Base-by-base conservation (phyloP, 2,113 vertebrate genomes). In the Ctenodactylus gundi region DNA sequence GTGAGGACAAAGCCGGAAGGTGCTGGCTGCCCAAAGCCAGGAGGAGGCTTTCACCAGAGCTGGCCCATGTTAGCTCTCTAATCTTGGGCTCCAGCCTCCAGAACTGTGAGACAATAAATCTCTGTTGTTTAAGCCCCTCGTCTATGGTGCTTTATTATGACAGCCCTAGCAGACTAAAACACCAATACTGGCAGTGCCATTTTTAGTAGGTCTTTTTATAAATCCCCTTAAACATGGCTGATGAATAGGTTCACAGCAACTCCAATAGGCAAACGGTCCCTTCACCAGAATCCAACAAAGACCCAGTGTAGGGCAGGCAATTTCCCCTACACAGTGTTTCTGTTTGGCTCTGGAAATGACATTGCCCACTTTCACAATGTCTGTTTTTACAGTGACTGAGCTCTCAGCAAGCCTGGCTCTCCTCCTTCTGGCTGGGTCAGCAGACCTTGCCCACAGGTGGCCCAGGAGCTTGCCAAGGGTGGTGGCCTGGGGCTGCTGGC, bases 381-480 rank as follows among this genome's bases (percentile, higher is more conserved):
- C 68, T 64, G 31, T 36, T 82, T 65, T 57, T 57, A 2, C 46
- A 21, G 41, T 1, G 81, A 5, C 81, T 11, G n/a, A 44, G 70
- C 17, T 2, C 44, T 67, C 4, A 6, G 84, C 62, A 17, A 29
- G 58, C 21, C 83, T 14, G 81, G 55, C 85, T 1, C 7, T 20
- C 55, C 73, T 53, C 51, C 34, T 49, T 53, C 67, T 55, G 67
- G 67, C 73, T 17, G n/a, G 25, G 58, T 20, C 57, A 1, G 39
- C 51, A 49, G 86, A 55, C 44, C 51, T 39, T 68, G 94, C 86
- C 77, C 58, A 7, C 55, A 55, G 83, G 67, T 4, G 0, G 27
- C 29, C n/a, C 1, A 2, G 57, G 67, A 20, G 72, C 49, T 83
- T 64, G 72, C 76, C 94, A 93, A 95, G 89, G 91, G 89, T 0